These are phyloP conservation scores for Hypsopygia costalis DNA, from an alignment of 2,888 invertebrate species.

Conservation along the genomic window DNA sequence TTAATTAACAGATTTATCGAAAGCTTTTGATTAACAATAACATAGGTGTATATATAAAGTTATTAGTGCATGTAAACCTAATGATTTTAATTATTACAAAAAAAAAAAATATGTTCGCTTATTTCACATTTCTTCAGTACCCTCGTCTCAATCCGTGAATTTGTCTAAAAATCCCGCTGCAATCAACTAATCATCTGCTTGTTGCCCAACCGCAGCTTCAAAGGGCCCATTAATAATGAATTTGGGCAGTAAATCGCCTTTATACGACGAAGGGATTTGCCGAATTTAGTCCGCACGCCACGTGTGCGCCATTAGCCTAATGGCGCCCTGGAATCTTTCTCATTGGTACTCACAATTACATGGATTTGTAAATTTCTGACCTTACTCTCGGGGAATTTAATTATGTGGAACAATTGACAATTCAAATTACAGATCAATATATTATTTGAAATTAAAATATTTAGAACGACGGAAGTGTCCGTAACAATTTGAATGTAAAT, in stretches of 20 bases:
- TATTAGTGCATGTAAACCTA: too few relatives aligned
- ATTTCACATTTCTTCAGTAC: conserved; percentile 2
- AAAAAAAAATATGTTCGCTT: too few relatives aligned
- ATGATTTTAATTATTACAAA: too few relatives aligned
- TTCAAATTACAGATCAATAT: neutral
- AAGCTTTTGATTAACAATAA: too few relatives aligned
- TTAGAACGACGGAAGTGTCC: too few relatives aligned
- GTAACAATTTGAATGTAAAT: too few relatives aligned
- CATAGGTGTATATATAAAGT: too few relatives aligned
- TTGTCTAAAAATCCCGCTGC: conserved; percentile 47
- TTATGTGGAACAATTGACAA: conserved; percentile 6
- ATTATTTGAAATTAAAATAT: too few relatives aligned
- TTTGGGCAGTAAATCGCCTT: conserved; percentile 74
- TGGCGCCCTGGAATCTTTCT: conserved; percentile 63
- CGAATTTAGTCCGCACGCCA: conserved; percentile 45
- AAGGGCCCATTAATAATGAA: conserved; percentile 74
- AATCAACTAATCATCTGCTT: conserved; percentile 66
- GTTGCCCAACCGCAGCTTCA: conserved; percentile 51
- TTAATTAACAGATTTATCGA: too few relatives aligned
- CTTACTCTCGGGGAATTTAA: conserved; percentile 2
- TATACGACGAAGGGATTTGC: conserved; percentile 71
- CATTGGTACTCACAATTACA: conserved; percentile 10
- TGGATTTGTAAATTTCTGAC: conserved; percentile 3
- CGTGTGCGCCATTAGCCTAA: conserved; percentile 75
- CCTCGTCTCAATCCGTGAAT: neutral